Base-by-base conservation (phyloP, 2,113 vertebrate genomes). In the Bucco capensis region DNA sequence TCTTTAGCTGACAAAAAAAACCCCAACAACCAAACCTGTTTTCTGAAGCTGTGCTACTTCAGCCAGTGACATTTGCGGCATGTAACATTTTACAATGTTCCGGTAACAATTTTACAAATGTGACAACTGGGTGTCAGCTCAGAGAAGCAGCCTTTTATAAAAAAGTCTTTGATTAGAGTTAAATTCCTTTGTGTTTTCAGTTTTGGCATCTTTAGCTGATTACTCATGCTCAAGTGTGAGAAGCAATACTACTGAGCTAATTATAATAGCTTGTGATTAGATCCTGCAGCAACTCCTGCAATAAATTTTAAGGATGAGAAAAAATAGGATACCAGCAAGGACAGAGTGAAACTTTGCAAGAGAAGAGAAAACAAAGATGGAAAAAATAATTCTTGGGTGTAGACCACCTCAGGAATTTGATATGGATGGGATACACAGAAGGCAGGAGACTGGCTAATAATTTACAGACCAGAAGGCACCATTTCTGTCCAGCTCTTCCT, bases 181-280 rank as follows among this genome's bases (percentile, higher is more conserved):
- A 80, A 94, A 93, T 88, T 86, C 85, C 66, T 79, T 76, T 3
- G 22, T 70, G 85, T 83, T 89, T 56, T 88, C 73, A 91, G 91
- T 83, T 92, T 92, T 86, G 91, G 9, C 1, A 0, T 94, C 78
- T 96, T 88, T n/a, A 49, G 58, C 70, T 90, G 71, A 94, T 97
- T 96, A 89, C 85, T 97, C 73, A 78, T 87, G 50, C 61, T 86
- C 64, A 85, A 82, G 76, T 60, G 56, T 95, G 93, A 95, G 93
- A 95, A 93, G 93, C 92, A 97, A 96, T 95, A 86, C 56, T 77
- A 83, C 70, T 18, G 56, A 86, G 77, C 81, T 92, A 89, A 96
- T 95, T 94, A 91, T 58, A 72, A 93, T 87, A 14, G 7, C 70
- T 95, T 95, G 92, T 92, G 94, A 96, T 95, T 90, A 95, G 81